phyloP scores from a whole-genome alignment of 2,797 vertebrate genomes.

The Hoplostethus atlanticus region DNA sequence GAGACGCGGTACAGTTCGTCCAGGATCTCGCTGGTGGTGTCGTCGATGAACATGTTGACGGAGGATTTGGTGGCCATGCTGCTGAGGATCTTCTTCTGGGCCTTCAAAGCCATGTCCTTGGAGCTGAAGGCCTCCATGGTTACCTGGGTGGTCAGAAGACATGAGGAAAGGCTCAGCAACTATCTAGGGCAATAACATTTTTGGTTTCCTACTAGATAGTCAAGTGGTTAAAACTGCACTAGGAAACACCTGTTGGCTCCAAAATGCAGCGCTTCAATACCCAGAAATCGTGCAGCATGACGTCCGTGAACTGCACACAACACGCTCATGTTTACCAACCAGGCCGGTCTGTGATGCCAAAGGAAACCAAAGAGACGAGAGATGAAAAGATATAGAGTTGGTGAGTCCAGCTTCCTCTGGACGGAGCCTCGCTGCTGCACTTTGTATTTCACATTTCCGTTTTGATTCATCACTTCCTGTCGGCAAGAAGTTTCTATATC shows the following conservation, averaged over 20 bases:
- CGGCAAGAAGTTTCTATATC: neutral
- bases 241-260: neutral
- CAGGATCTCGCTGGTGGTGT: slow-evolving; percentile 91
- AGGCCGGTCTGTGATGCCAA: too few species aligned
- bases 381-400: neutral
- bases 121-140: slow-evolving; percentile 92
- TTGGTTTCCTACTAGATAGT: too few species aligned
- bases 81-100: slow-evolving; percentile 93
- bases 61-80: slow-evolving; percentile 89
- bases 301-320: neutral
- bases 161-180: neutral
- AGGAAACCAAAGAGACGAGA: neutral
- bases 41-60: slow-evolving; percentile 92
- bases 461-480: neutral
- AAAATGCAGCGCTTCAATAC: neutral
- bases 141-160: slow-evolving; percentile 47
- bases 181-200: too few species aligned
- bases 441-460: neutral
- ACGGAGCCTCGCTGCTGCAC: neutral
- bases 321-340: too few species aligned
- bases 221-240: neutral
- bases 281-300: neutral
- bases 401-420: neutral
- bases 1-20: slow-evolving; percentile 94
- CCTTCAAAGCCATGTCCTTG: slow-evolving; percentile 89